These are phyloP conservation scores for Orientallactaga bullata DNA, from an alignment of 2,113 vertebrate genomes.

Conservation along the genomic window DNA sequence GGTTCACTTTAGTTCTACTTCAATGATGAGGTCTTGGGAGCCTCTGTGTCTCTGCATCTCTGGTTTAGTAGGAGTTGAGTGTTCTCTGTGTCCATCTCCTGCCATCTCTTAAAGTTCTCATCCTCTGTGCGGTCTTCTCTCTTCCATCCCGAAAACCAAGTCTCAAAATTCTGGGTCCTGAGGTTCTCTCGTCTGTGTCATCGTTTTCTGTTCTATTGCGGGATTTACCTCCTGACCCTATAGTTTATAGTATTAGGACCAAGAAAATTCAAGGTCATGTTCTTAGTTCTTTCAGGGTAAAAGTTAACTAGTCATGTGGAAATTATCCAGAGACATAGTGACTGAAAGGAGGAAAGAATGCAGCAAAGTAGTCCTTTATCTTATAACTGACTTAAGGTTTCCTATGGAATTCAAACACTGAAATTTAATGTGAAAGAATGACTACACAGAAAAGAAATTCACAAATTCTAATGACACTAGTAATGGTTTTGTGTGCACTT, in stretches of 20 bases:
- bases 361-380: no score
- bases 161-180: slow-evolving; percentile 71
- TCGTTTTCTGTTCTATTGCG: no score
- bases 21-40: no score
- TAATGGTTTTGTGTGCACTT: background rate
- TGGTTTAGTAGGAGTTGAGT: no score
- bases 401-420: background rate
- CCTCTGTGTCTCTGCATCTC: no score
- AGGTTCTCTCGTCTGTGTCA: slow-evolving; percentile 74
- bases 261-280: slow-evolving; percentile 71
- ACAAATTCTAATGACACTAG: background rate
- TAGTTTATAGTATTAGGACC: slow-evolving; percentile 75
- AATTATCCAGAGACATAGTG: background rate
- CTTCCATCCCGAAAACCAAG: slow-evolving; percentile 63
- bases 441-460: background rate
- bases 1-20: no score
- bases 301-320: background rate
- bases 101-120: no score
- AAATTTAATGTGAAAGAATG: background rate
- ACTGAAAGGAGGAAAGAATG: background rate
- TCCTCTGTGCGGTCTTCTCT: slow-evolving; percentile 49
- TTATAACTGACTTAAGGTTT: background rate
- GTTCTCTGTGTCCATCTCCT: no score
- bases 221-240: no score
- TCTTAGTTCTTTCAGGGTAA: slow-evolving; percentile 50